Conservation (phyloP, 2,113 vertebrate species). For the Odobenus rosmarus region DNA sequence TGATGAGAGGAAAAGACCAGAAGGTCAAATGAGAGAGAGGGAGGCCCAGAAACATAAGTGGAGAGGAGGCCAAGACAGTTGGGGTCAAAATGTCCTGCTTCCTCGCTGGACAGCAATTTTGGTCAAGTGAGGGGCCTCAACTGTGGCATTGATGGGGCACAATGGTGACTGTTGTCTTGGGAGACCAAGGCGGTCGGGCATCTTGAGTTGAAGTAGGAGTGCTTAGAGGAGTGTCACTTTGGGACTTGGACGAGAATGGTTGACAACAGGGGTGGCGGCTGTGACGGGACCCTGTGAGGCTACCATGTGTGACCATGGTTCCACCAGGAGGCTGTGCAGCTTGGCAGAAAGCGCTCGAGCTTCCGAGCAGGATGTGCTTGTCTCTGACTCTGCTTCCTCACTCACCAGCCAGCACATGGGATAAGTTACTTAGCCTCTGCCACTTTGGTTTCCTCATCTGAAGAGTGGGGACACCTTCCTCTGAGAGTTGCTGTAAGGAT, state of each 20-base stretch:
- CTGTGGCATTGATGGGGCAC: accelerated
- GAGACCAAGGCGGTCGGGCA: neutral
- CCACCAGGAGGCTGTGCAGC: neutral
- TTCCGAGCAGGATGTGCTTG: accelerated
- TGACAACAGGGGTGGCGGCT: neutral
- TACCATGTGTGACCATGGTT: no score
- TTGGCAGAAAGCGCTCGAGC: accelerated
- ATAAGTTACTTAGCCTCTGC: neutral
- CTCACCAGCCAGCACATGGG: neutral
- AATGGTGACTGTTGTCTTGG: neutral
- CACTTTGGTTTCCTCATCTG: neutral
- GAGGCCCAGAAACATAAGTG: neutral
- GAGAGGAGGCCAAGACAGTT: neutral
- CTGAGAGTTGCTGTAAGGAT: neutral
- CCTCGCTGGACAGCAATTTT: neutral
- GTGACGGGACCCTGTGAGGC: neutral
- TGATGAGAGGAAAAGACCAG: neutral
- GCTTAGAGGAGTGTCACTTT: accelerated
- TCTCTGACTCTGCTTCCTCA: neutral
- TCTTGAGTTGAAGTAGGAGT: neutral
- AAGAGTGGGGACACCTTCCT: neutral
- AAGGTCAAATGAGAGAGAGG: neutral
- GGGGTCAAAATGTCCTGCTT: neutral
- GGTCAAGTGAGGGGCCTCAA: no score
- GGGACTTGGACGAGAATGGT: neutral